Base-by-base conservation (phyloP, 2,888 invertebrate genomes). In the Cataglyphis altisquamis region DNA sequence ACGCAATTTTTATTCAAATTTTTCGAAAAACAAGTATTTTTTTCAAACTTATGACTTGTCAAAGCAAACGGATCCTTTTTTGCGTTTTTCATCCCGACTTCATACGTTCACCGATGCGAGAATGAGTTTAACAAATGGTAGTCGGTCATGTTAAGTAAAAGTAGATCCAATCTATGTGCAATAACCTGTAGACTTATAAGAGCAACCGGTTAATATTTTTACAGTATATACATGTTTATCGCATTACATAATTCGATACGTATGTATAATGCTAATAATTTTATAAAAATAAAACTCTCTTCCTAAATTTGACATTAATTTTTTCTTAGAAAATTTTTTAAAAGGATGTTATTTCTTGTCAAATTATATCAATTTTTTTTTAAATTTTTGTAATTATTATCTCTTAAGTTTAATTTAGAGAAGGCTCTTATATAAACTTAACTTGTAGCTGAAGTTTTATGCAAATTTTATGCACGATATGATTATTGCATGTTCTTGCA, bases 171-270 rank as follows among this genome's bases (percentile, higher is more conserved):
- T 63, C 25, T 48, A 3, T 45, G 21, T 60, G 3, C 36, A 60
- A 60, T 72, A 32, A 41, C 5, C 9, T 21, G 21, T 57, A 18
- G 10, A 60, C 21, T 55, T 70, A 18, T 15, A 25, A 4, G 21
- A 57, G 6, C 32, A 60, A 80, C 60, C 45, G 73, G 78, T 80
- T 72, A 45, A 72, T 36, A 72, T 80, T 80, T 60, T 80, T 72
- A n/a, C 2, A 21, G 9, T 18, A 45, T 18, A 45, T 18, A 10
- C 18, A 29, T n/a, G 8, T 32, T 48, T 45, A 36, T 1, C 29
- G 18, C 8, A 55, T 77, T 67, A 57, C 15, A 29, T 52, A 66
- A 77, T 77, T 25, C 10, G 9, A n/a, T 8, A 48, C 21, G 18
- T 48, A 25, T 36, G 0, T 18, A n/a, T 48, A 48, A 48, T 39